Percentiles rank a stretch among this genome's conserved stretches.
These are phyloP conservation scores for Dicrostonyx torquatus DNA, from an alignment of 2,797 vertebrate genomes.

Conservation along the genomic window DNA sequence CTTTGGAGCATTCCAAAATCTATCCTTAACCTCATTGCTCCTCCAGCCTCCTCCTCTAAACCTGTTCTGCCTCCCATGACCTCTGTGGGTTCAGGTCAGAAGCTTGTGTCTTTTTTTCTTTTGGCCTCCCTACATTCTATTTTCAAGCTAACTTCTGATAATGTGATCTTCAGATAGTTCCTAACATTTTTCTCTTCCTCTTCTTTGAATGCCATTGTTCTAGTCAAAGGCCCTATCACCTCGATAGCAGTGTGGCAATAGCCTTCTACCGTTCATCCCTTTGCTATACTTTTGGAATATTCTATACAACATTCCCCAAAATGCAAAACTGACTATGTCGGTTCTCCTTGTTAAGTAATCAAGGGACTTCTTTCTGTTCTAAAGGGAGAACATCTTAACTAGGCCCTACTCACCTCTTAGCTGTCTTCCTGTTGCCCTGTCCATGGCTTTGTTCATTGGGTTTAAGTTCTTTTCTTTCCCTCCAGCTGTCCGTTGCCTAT, in stretches of 20 bases:
- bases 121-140: neutral
- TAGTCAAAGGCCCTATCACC: neutral
- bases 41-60: neutral
- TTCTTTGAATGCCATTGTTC: neutral
- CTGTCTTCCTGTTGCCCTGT: neutral
- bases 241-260: neutral
- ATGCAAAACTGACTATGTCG: neutral
- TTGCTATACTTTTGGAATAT: neutral
- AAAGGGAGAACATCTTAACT: neutral
- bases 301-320: neutral
- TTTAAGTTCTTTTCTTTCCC: neutral
- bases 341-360: neutral
- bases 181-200: slow-evolving; percentile 9
- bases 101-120: neutral
- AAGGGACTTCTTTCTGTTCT: neutral
- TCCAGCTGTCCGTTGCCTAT: neutral
- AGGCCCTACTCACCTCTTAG: neutral
- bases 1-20: slow-evolving; percentile 35
- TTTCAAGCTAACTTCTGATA: slow-evolving; percentile 8
- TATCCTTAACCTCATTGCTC: slow-evolving; percentile 30
- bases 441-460: neutral
- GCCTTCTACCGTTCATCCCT: neutral
- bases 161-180: neutral
- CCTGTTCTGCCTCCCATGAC: neutral
- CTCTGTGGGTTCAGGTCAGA: neutral